phyloP scores from a whole-genome alignment of 2,888 invertebrate genomes.

The Pachycephus smyrnensis region DNA sequence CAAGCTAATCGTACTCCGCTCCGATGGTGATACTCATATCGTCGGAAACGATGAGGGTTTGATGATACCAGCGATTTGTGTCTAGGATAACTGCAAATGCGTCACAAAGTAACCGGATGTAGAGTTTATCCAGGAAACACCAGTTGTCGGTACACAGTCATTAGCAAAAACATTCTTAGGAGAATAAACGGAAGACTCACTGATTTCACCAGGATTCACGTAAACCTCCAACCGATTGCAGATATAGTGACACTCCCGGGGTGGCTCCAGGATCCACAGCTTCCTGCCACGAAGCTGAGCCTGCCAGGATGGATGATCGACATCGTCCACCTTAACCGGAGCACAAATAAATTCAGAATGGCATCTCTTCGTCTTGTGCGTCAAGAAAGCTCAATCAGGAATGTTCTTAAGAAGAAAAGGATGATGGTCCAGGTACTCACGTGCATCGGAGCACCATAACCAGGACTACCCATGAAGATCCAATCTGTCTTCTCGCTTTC shows the following conservation, averaged over 20 bases:
- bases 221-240: conserved; percentile 78
- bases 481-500: conserved; percentile 93
- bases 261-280: conserved; percentile 90
- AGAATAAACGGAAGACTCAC: conserved; percentile 70
- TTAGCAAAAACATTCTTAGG: too few relatives aligned
- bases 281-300: conserved; percentile 93
- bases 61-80: conserved; percentile 97
- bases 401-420: not conserved
- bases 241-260: conserved; percentile 88
- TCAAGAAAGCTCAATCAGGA: not conserved
- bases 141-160: too few relatives aligned
- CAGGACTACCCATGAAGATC: conserved; percentile 97
- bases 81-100: conserved; percentile 85
- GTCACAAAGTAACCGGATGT: too few relatives aligned
- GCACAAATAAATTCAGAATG: conserved; percentile 11
- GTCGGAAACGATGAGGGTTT: conserved; percentile 86
- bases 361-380: not conserved
- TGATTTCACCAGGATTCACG: conserved; percentile 89
- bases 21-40: conserved; percentile 96
- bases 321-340: conserved; percentile 85
- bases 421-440: conserved; percentile 70
- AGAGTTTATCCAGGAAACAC: too few relatives aligned
- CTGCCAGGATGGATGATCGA: conserved; percentile 95
- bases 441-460: conserved; percentile 95
- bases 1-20: conserved; percentile 87